Evolutionary conservation across 2,113 vertebrate species (phyloP), one percentile per base, ranked within the genome.

Genomic region (Edolisoma coerulescens): DNA sequence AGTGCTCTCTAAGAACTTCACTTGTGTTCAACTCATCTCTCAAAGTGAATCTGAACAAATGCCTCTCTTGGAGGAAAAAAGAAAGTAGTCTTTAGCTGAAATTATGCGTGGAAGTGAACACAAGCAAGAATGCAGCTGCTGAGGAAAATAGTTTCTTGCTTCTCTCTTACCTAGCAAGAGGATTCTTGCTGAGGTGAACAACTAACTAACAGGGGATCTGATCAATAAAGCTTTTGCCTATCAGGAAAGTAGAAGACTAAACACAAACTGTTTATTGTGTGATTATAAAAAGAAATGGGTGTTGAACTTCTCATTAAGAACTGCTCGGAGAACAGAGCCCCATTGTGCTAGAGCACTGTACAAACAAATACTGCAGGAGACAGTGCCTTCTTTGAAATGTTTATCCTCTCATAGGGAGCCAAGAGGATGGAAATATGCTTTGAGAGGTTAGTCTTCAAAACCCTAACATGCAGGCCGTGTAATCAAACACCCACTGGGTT

Each of bases 401-500:
- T 89, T 93, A 83, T 79, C 60, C 37, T 67, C 61, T 84, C 11
- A 3, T 0, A 60, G 68, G 76, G 59, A 91, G 41, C 61, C 75
- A 64, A 69, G 78, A 70, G 70, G 57, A 33, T 74, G 54, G 63
- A 76, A 95, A 85, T 45, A n/a, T 1, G 26, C 75, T 80, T 65
- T 69, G 64, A 86, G 85, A 80, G 39, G 59, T 84, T 70, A 50
- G 75, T 60, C 85, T 73, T 88, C 70, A 77, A 33, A 89, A 92
- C 30, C 41, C 53, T 53, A 33, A 83, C 68, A 39, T 23, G 47
- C 71, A 67, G 56, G 54, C 92, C 63, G 12, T 80, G 73, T 80
- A 88, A 84, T 92, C 89, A 95, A 61, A 90, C 86, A 92, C 86
- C 90, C 71, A 45, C 76, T 78, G 88, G 26, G 68, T 70, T 92